These are phyloP conservation scores for Rhincodon typus DNA, from an alignment of 2,797 vertebrate genomes.

Conservation along the genomic window DNA sequence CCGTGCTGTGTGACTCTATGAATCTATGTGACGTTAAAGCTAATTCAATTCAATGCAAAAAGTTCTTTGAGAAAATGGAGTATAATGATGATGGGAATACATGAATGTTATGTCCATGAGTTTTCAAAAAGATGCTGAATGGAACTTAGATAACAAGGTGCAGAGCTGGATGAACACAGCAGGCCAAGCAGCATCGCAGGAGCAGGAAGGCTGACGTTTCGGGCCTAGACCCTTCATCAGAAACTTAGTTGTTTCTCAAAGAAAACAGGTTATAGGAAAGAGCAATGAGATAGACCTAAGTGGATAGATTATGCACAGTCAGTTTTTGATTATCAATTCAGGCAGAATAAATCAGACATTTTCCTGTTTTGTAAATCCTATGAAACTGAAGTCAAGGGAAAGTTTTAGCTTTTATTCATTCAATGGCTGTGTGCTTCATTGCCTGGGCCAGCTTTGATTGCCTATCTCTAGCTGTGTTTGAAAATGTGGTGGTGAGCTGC, in stretches of 20 bases:
- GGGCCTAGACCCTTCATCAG: no score
- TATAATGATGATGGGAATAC: background rate
- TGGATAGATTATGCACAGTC: background rate
- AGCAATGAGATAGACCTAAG: background rate
- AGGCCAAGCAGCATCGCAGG: no score
- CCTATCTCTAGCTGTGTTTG: no score
- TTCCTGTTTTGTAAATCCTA: background rate
- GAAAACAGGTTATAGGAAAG: background rate
- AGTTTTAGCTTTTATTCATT: background rate
- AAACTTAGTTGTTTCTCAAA: background rate
- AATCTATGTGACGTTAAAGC: no score
- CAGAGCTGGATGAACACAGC: no score
- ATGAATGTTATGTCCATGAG: background rate
- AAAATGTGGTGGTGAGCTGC: no score
- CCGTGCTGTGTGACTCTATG: no score
- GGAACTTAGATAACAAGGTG: no score
- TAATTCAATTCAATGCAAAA: no score
- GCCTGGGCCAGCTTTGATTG: no score
- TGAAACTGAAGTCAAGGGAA: background rate
- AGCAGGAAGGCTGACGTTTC: no score
- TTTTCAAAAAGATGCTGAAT: background rate
- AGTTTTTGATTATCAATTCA: background rate
- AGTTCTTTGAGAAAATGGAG: background rate
- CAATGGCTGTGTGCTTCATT: no score
- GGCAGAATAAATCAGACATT: background rate